These are phyloP conservation scores for Ornithoptera priamus DNA, from an alignment of 2,888 invertebrate species.

Conservation along the genomic window DNA sequence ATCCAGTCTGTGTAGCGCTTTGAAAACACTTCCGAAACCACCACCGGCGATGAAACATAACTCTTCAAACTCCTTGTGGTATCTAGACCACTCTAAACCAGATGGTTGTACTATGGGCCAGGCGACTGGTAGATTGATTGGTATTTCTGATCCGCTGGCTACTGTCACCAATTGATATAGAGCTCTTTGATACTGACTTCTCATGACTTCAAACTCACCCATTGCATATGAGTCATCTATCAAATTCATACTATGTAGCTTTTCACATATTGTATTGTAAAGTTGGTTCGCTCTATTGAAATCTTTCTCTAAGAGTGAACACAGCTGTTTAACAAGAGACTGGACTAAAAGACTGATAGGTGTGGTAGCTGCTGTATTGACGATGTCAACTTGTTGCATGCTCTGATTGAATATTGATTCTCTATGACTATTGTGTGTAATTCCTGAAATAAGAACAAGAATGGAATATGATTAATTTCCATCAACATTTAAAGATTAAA, in stretches of 20 bases:
- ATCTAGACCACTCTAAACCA: constrained; percentile 82
- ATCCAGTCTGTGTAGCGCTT: constrained; percentile 87
- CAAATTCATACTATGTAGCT: constrained; percentile 83
- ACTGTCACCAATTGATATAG: constrained; percentile 82
- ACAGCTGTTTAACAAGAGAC: constrained; percentile 84
- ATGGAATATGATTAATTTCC: neutral
- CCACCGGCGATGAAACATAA: constrained; percentile 85
- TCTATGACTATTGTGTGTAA: constrained; percentile 52
- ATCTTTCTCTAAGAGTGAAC: constrained; percentile 83
- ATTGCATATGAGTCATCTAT: constrained; percentile 85
- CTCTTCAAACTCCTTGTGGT: constrained; percentile 85
- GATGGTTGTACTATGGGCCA: constrained; percentile 78
- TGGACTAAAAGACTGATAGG: constrained; percentile 85
- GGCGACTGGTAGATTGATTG: constrained; percentile 67
- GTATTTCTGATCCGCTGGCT: constrained; percentile 78
- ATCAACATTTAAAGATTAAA: neutral
- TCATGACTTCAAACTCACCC: constrained; percentile 85
- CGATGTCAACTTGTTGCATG: constrained; percentile 62
- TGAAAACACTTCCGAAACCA: constrained; percentile 88
- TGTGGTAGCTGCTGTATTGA: constrained; percentile 70
- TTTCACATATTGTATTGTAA: constrained; percentile 84
- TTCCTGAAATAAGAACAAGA: constrained; percentile 45
- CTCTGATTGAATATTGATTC: constrained; percentile 61
- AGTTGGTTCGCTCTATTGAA: constrained; percentile 77
- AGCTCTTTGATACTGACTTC: constrained; percentile 84